Evolutionary conservation across 2,888 invertebrate species (phyloP), one percentile per base, ranked within the genome.

Genomic region (Drosophila pseudotakahashii): DNA sequence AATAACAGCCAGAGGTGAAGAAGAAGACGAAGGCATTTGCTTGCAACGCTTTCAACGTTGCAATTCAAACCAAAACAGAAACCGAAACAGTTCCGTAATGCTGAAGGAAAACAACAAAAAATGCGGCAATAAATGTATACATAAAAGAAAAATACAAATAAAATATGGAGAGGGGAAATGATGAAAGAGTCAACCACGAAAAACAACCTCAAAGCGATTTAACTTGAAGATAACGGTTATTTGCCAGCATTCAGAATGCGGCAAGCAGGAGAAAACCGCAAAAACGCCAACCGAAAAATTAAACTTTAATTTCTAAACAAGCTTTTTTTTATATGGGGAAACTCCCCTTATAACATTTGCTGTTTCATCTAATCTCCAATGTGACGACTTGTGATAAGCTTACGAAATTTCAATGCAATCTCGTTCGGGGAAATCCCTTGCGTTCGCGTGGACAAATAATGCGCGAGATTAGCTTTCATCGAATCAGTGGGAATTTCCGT

Each of bases 11-110:
- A 19, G 19, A 36, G 32, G 2, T 34, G 14, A 30, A 50, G 37
- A 57, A 57, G 51, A 39, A 58, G 58, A 58, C 52, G 39, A 75
- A 75, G 57, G 72, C 71, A 81, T 78, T 84, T 79, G 67, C 79
- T 81, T 84, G 80, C 85, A 84, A 78, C 81, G 51, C 51, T 57
- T 57, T 57, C 37, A 51, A 57, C 58, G 16, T 58, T 16, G 80
- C 60, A 55, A 63, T 48, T 57, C 62, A 72, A 77, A 82, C 59
- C 70, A 69, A 77, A 79, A 82, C 76, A 73, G 81, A 84, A 84
- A 81, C 82, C 74, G 82, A 85, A 81, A 81, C 82, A 81, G 85
- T 81, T 81, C 85, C 82, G 82, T 75, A 81, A 85, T 81, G 79
- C 73, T 71, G 69, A 68, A 76, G 77, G 76, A 78, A 75, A 78